Percentiles rank a stretch among this genome's conserved stretches.
Evolutionary conservation across 2,797 vertebrate species (phyloP).

Genomic region (Prionace glauca): DNA sequence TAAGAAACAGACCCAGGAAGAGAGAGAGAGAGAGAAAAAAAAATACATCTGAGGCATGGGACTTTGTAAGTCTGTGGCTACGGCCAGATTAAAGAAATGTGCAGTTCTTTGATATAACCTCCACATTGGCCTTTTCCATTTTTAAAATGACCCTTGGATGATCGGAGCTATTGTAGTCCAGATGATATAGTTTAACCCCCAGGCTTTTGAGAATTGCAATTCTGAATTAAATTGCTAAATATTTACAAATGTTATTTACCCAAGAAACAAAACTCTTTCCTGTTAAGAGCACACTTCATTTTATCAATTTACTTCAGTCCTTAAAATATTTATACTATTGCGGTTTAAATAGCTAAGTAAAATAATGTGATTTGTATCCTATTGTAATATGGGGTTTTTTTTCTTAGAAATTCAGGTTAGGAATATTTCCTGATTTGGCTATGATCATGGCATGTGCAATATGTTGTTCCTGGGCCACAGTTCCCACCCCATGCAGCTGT

Average conservation of each 20-base stretch:
- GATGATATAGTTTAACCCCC: conserved; percentile 38
- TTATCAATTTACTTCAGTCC: conserved; percentile 13
- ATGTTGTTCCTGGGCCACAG: not conserved
- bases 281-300: not conserved
- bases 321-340: not conserved
- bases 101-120: conserved; percentile 39
- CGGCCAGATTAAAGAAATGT: conserved; percentile 40
- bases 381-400: not conserved
- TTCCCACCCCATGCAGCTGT: not conserved
- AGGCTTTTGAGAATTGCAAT: conserved; percentile 16
- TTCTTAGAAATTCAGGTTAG: not conserved
- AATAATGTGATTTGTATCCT: not conserved
- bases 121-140: conserved; percentile 35
- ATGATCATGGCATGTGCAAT: not conserved
- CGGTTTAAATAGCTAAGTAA: not conserved
- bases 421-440: not conserved
- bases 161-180: conserved; percentile 24
- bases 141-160: conserved; percentile 35
- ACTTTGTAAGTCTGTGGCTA: conserved; percentile 35
- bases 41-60: conserved; percentile 39
- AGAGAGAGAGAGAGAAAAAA: conserved; percentile 6
- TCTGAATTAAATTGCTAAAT: conserved; percentile 36
- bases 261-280: conserved; percentile 4
- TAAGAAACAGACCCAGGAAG: conserved; percentile 35
- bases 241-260: conserved; percentile 39